These are phyloP conservation scores for Corbicula japonica DNA, from an alignment of 2,888 invertebrate species.

Conservation along the genomic window DNA sequence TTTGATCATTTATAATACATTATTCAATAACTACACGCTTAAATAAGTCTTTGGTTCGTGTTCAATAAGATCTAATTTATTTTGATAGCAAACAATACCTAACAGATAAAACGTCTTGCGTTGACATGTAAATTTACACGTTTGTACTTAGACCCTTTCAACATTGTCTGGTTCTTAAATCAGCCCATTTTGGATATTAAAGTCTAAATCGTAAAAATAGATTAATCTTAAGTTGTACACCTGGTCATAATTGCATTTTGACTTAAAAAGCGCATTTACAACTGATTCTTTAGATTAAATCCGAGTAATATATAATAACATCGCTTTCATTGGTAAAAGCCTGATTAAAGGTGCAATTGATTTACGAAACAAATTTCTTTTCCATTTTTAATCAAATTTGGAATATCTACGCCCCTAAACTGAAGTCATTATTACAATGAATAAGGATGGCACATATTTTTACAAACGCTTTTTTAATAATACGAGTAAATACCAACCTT, in stretches of 20 bases:
- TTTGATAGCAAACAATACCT: constrained; percentile 30
- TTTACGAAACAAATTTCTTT: too few species aligned
- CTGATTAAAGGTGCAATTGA: too few species aligned
- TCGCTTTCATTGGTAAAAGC: too few species aligned
- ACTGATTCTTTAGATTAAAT: not conserved
- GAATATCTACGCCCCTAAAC: too few species aligned
- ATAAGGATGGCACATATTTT: too few species aligned
- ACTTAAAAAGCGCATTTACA: not conserved
- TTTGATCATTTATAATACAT: not conserved
- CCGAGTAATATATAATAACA: too few species aligned
- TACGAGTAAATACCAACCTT: too few species aligned
- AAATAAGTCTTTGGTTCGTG: constrained; percentile 17
- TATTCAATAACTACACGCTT: constrained; percentile 2
- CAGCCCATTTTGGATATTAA: too few species aligned
- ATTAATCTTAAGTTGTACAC: constrained; percentile 18
- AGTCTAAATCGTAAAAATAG: constrained; percentile 1
- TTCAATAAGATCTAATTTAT: constrained; percentile 24
- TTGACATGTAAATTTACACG: constrained; percentile 2
- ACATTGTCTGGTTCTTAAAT: too few species aligned
- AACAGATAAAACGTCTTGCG: constrained; percentile 18
- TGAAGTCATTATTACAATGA: too few species aligned
- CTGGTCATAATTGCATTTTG: not conserved
- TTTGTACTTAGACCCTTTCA: not conserved
- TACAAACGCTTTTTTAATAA: too few species aligned
- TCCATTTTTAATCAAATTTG: too few species aligned